Conservation (phyloP, 2,888 invertebrate species). For the Nomada goodeniana region DNA sequence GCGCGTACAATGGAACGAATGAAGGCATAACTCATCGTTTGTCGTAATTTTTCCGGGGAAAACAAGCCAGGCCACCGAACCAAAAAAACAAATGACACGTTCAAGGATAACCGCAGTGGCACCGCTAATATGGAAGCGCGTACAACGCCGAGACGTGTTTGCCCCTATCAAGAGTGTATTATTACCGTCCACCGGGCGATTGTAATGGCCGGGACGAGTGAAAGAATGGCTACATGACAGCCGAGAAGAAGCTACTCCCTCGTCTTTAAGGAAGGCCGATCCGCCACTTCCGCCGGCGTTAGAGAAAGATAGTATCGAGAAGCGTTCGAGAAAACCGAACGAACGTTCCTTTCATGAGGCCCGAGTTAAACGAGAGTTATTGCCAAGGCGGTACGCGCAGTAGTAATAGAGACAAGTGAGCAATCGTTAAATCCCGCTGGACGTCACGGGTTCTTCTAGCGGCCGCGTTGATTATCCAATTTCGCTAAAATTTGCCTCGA, state of each 20-base stretch:
- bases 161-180: slow-evolving; percentile 63
- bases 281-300: slow-evolving; percentile 59
- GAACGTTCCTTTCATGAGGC: slow-evolving; percentile 56
- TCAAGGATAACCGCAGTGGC: slow-evolving; percentile 43
- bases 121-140: slow-evolving; percentile 65
- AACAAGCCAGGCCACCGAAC: background rate
- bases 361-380: slow-evolving; percentile 64
- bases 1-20: background rate
- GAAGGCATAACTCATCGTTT: slow-evolving; percentile 32
- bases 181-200: slow-evolving; percentile 52
- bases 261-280: slow-evolving; percentile 47
- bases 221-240: slow-evolving; percentile 55
- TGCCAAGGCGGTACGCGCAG: slow-evolving; percentile 28
- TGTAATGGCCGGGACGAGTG: slow-evolving; percentile 51
- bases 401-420: slow-evolving; percentile 60
- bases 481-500: slow-evolving; percentile 18
- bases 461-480: slow-evolving; percentile 47
- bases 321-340: slow-evolving; percentile 45
- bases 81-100: slow-evolving; percentile 3
- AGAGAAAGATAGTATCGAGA: slow-evolving; percentile 53
- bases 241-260: slow-evolving; percentile 55
- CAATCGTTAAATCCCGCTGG: slow-evolving; percentile 40
- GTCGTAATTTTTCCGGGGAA: slow-evolving; percentile 26
- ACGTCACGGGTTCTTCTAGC: slow-evolving; percentile 10
- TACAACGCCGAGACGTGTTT: slow-evolving; percentile 63